Conservation (phyloP, 2,888 invertebrate species). For the Drosophila austrosaltans region DNA sequence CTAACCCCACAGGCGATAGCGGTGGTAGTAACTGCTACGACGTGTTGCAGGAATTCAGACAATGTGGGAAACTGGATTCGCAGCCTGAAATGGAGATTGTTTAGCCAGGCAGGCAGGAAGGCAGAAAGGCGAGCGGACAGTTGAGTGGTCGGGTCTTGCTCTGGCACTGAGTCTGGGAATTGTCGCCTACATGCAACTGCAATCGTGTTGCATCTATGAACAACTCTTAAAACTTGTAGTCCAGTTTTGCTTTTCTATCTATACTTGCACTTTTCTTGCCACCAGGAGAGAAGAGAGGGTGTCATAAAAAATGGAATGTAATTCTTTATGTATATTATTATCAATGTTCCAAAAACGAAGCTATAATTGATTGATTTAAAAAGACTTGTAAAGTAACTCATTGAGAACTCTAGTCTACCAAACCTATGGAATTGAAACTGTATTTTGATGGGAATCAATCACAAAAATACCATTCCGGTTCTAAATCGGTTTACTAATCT, state of each 20-base stretch:
- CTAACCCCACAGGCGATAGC: slow-evolving; percentile 38
- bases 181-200: slow-evolving; percentile 60
- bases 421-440: not conserved
- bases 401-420: not conserved
- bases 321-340: not conserved
- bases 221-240: slow-evolving; percentile 59
- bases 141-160: not conserved
- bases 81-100: slow-evolving; percentile 2
- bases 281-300: not conserved
- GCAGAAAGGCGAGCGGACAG: not conserved
- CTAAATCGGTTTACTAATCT: not conserved
- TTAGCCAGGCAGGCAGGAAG: not conserved
- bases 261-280: slow-evolving; percentile 17
- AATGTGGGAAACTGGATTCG: slow-evolving; percentile 11
- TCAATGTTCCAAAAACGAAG: not conserved
- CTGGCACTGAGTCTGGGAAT: slow-evolving; percentile 40
- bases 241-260: slow-evolving; percentile 6
- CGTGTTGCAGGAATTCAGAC: slow-evolving; percentile 20
- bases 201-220: slow-evolving; percentile 47
- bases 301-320: not conserved
- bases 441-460: not conserved
- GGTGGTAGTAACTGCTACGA: slow-evolving; percentile 7
- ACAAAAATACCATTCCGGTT: not conserved
- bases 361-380: not conserved
- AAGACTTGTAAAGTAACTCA: too few relatives aligned